phyloP scores from a whole-genome alignment of 2,113 vertebrate species.

The Buteo buteo region DNA sequence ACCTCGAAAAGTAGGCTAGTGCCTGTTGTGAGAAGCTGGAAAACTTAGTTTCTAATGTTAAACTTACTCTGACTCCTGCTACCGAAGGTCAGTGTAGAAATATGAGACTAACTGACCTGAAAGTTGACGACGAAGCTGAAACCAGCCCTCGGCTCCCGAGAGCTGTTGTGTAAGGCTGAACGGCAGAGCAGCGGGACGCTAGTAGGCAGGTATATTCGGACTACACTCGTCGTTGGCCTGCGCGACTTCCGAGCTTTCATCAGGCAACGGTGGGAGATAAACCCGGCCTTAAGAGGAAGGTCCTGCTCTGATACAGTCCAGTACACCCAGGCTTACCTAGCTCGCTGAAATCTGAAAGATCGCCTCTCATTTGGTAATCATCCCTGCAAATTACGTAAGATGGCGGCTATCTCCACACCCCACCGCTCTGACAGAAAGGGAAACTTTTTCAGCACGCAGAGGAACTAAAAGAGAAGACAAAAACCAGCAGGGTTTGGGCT shows the following conservation, averaged over 20 bases:
- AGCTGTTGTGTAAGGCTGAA: fast-evolving
- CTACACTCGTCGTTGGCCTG: fast-evolving
- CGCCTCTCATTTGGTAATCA: fast-evolving
- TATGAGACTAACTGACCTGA: neutral
- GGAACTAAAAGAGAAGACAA: neutral
- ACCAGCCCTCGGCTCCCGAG: neutral
- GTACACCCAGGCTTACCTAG: fast-evolving
- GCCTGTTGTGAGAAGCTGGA: neutral
- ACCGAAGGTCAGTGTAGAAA: fast-evolving
- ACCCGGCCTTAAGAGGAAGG: fast-evolving
- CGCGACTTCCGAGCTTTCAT: too few species aligned
- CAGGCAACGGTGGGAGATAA: fast-evolving
- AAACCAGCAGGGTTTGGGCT: too few species aligned
- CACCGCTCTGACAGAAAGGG: neutral
- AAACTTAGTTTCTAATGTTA: neutral
- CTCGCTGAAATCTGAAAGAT: fast-evolving
- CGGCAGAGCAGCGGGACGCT: fast-evolving
- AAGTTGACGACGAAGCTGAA: neutral
- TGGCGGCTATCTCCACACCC: neutral
- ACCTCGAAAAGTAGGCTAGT: neutral
- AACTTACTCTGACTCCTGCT: neutral
- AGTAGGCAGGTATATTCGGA: too few species aligned
- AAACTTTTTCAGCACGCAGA: neutral
- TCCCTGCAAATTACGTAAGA: too few species aligned
- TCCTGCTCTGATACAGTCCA: fast-evolving